A percentile compares a stretch with the other conserved stretches of the same genome.
phyloP scores from a whole-genome alignment of 2,113 vertebrate genomes.

The Nestor notabilis region DNA sequence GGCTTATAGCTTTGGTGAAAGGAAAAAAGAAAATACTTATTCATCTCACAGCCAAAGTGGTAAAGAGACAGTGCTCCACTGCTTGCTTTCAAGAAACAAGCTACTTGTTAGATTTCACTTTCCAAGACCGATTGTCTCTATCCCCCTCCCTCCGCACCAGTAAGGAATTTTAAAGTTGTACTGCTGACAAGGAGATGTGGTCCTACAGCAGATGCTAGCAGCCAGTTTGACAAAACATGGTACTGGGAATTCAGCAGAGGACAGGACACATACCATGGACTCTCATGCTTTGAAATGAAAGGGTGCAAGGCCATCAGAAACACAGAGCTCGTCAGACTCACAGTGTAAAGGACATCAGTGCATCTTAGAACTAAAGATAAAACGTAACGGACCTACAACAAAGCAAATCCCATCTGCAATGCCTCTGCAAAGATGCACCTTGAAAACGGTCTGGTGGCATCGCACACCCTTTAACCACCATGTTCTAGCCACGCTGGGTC shows the following conservation, averaged over 20 bases:
- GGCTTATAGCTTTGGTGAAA: constrained; percentile 88
- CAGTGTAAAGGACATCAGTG: background rate
- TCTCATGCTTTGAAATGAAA: background rate
- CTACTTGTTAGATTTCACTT: background rate
- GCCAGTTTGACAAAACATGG: background rate
- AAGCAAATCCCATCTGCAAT: background rate
- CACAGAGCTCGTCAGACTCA: background rate
- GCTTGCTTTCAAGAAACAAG: background rate
- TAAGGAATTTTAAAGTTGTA: background rate
- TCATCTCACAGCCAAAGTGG: background rate
- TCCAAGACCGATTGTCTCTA: background rate
- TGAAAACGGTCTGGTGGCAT: background rate
- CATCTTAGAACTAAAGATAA: background rate
- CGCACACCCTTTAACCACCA: background rate
- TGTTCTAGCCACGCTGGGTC: background rate
- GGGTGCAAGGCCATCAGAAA: background rate
- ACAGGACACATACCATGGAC: background rate
- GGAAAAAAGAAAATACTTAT: background rate
- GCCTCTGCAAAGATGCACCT: background rate
- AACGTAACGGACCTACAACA: background rate
- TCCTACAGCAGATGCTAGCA: background rate
- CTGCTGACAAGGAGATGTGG: background rate
- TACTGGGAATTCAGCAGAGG: background rate
- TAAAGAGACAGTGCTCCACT: background rate
- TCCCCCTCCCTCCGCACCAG: background rate